Conservation (phyloP, 2,113 vertebrate species). For the Scytalopus superciliaris region DNA sequence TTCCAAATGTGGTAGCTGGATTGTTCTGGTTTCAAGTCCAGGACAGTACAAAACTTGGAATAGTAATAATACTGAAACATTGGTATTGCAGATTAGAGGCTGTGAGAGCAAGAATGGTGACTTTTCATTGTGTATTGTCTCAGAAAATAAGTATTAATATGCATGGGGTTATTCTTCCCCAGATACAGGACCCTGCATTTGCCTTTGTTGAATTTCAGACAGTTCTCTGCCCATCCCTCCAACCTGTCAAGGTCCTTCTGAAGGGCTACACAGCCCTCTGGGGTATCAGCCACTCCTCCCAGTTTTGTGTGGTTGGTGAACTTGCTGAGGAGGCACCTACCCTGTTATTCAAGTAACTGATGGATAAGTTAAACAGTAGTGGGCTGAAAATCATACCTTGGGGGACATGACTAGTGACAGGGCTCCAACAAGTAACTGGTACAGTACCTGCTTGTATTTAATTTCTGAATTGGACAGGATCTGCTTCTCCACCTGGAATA, state of each 20-base stretch:
- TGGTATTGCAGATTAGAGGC: not conserved
- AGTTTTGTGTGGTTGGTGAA: not conserved
- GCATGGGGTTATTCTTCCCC: not conserved
- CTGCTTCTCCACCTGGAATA: no score
- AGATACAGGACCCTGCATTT: not conserved
- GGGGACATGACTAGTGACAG: no score
- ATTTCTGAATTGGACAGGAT: not conserved
- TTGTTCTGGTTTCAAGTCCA: not conserved
- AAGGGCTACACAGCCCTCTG: not conserved
- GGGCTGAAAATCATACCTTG: no score
- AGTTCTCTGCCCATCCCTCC: not conserved
- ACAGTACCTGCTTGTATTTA: not conserved
- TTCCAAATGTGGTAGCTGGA: not conserved
- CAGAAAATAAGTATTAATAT: not conserved
- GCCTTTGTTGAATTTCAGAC: not conserved
- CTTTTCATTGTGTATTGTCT: not conserved
- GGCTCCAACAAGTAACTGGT: not conserved
- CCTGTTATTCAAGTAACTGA: not conserved
- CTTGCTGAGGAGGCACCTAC: not conserved
- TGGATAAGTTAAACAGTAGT: not conserved
- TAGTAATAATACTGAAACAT: not conserved
- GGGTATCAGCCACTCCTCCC: not conserved
- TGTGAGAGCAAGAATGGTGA: not conserved
- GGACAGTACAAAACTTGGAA: not conserved
- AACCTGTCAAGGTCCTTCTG: not conserved